phyloP scores from a whole-genome alignment of 2,888 invertebrate genomes.

The Ectobius pallidus region DNA sequence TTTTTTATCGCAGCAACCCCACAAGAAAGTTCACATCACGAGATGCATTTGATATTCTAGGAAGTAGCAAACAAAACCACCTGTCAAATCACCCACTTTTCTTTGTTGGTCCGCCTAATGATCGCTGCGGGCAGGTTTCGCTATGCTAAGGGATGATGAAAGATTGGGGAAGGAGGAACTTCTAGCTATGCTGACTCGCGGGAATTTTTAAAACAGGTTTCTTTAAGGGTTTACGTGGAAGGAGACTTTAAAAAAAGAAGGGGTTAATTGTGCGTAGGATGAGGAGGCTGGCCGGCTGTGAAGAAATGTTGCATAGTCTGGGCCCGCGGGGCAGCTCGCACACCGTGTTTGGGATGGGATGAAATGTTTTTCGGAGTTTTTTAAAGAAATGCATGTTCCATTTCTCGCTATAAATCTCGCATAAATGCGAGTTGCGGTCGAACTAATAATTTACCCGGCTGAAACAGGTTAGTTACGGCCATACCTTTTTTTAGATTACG shows the following conservation, averaged over 20 bases:
- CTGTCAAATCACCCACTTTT: constrained; percentile 16
- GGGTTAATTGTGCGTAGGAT: constrained; percentile 32
- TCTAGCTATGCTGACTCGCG: constrained; percentile 24
- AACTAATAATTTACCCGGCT: too few species aligned
- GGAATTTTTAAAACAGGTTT: constrained; percentile 27
- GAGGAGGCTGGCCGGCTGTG: background rate
- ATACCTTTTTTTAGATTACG: too few species aligned
- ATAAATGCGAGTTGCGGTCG: too few species aligned
- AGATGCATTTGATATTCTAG: background rate
- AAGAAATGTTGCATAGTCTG: constrained; percentile 24
- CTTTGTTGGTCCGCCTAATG: background rate
- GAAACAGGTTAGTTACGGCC: too few species aligned
- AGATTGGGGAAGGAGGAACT: background rate
- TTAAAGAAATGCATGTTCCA: too few species aligned
- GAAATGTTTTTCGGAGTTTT: too few species aligned
- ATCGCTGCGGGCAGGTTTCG: constrained; percentile 11
- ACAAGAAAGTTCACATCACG: too few species aligned
- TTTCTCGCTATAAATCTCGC: too few species aligned
- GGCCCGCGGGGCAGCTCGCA: background rate
- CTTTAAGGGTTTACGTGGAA: constrained; percentile 22
- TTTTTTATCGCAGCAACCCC: too few species aligned
- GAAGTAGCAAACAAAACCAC: constrained; percentile 12
- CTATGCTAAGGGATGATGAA: background rate
- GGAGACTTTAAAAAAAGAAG: constrained; percentile 5
- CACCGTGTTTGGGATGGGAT: background rate